phyloP scores from a whole-genome alignment of 1,140 invertebrate species.

The Lepidurus apus region DNA sequence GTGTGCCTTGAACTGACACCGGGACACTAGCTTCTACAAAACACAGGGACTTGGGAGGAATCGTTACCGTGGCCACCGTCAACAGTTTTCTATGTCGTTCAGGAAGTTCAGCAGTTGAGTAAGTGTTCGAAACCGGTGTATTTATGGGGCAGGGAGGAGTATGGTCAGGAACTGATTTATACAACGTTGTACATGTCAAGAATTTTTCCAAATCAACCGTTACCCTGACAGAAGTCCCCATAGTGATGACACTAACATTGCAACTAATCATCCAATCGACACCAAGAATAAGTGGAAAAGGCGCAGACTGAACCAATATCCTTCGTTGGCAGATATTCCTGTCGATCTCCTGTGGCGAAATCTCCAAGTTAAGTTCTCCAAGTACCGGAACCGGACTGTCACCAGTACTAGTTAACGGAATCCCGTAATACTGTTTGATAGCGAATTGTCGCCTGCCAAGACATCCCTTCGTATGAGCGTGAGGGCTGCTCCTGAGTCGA shows the following conservation, averaged over 20 bases:
- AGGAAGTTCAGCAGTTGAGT: not conserved
- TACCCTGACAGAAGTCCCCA: not conserved
- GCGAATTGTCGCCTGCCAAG: not conserved
- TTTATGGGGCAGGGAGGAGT: not conserved
- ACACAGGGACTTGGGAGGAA: not conserved
- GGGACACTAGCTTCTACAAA: not conserved
- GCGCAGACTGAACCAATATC: constrained; percentile 10
- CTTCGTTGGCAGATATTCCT: not conserved
- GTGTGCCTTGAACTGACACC: not conserved
- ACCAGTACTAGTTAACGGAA: not conserved
- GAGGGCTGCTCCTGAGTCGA: not conserved
- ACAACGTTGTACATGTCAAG: not conserved
- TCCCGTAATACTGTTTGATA: not conserved
- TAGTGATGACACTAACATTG: constrained; percentile 13
- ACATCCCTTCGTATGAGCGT: not conserved
- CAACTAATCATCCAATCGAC: constrained; percentile 27
- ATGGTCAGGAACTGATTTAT: not conserved
- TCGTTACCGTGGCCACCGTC: not conserved
- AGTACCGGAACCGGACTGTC: not conserved
- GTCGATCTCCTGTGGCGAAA: not conserved
- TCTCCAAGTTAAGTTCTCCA: not conserved
- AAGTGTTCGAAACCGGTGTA: not conserved
- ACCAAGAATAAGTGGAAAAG: constrained; percentile 27
- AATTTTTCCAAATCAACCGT: not conserved
- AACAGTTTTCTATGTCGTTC: not conserved